Base-by-base conservation (phyloP, 1,140 invertebrate species). In the Tetragonula clypearis region DNA sequence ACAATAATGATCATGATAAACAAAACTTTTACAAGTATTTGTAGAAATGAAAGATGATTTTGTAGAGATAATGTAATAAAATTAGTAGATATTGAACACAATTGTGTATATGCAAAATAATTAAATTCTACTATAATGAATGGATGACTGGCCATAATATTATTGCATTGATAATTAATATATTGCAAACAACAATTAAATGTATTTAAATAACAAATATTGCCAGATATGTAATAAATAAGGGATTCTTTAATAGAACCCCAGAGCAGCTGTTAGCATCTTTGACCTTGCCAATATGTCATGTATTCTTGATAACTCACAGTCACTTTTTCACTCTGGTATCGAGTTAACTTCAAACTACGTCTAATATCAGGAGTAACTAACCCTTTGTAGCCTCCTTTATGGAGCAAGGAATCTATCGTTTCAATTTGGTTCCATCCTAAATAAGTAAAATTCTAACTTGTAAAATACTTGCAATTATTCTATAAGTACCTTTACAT, bases 361-460 rank as follows among this genome's bases (percentile, higher is more conserved):
- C 97, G 96, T 80, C 99, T 96, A 89, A 99, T 96, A 60, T 99
- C 97, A 79, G 97, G 96, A 55, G 98, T 99, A 49, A 99, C 99
- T 21, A 96, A 94, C 56, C 98, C 98, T 92, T 99, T 99, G 94
- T 97, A 99, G 35, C 99, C 99, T 85, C 99, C 99, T 95, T 99
- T 99, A 79, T 99, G 96, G n/a, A 99, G 96, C 58, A 99, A 95
- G 11, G 99, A 99, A 94, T 99, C 99, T 92, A 99, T 99, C 23
- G 99, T 99, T 95, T 99, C 98, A 78, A 99, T 96, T 94, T 98
- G 98, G 96, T 99, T 97, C 98, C 98, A 99, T 90, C 98, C 98
- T 98, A 68, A 55, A 62, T 35, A 77, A 62, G 1, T n/a, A 21
- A 87, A 66, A 30, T 65, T 23, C n/a, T 65, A 26, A 68, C 58